A percentile compares a stretch with the other conserved stretches of the same genome.
Conservation (phyloP, 2,797 vertebrate genomes). For the Amblyraja radiata region DNA sequence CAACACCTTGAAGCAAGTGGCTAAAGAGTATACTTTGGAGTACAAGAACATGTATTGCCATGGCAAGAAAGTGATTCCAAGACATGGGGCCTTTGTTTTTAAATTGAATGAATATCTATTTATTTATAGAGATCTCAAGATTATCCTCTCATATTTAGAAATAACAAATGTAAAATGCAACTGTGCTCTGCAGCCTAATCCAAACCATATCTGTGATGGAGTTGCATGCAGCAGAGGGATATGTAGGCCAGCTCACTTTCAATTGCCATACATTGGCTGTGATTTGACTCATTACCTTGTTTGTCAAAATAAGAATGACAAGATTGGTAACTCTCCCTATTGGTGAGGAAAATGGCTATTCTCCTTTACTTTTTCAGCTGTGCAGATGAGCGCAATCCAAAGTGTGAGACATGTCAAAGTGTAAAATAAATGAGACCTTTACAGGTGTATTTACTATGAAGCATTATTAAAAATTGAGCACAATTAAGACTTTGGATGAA, state of each 20-base stretch:
- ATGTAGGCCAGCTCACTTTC: not conserved
- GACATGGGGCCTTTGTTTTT: not conserved
- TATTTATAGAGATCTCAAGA: not conserved
- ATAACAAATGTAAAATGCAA: not conserved
- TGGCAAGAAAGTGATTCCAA: not conserved
- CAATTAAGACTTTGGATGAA: not conserved
- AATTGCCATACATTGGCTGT: not conserved
- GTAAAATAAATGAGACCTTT: not conserved
- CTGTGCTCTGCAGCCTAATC: not conserved
- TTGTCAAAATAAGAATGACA: constrained; percentile 22
- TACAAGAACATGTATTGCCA: not conserved
- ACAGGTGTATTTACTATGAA: not conserved
- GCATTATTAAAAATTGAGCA: not conserved
- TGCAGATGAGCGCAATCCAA: not conserved
- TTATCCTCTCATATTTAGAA: not conserved
- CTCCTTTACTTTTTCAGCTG: not conserved
- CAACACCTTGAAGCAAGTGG: not conserved
- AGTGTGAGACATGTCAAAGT: not conserved
- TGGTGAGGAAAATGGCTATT: not conserved
- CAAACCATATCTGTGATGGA: not conserved
- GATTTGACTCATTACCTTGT: not conserved
- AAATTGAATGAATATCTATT: not conserved
- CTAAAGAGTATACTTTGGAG: not conserved
- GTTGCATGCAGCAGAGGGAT: not conserved
- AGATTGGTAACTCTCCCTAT: not conserved